These are phyloP conservation scores for Meles meles DNA, from an alignment of 2,113 vertebrate species.

Conservation along the genomic window DNA sequence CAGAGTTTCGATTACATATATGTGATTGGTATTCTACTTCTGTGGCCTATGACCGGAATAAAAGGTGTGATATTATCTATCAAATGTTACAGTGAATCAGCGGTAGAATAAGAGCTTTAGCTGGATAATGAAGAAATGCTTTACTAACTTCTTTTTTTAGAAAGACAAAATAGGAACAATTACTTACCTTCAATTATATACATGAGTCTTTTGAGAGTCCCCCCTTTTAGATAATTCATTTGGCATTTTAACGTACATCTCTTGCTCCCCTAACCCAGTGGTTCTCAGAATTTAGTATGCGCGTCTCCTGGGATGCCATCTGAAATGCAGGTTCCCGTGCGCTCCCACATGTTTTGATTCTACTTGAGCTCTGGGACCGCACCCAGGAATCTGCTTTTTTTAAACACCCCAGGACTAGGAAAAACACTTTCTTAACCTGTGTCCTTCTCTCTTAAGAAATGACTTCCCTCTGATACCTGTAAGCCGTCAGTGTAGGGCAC, in stretches of 20 bases:
- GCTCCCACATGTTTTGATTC: not conserved
- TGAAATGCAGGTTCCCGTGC: not conserved
- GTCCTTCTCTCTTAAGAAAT: not conserved
- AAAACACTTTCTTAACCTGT: not conserved
- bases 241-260: not conserved
- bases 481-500: not conserved
- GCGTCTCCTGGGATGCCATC: not conserved
- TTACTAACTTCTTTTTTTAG: not conserved
- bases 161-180: not conserved
- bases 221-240: not conserved
- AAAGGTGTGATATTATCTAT: not conserved
- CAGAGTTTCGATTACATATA: not conserved
- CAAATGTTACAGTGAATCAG: not conserved
- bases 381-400: not conserved
- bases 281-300: not conserved
- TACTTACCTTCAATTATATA: constrained; percentile 53
- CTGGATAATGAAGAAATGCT: not conserved
- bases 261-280: constrained; percentile 39
- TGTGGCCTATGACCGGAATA: not conserved
- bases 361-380: not conserved
- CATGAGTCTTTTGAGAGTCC: not conserved
- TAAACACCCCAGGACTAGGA: not conserved
- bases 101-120: not conserved
- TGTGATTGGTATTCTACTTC: not conserved
- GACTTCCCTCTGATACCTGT: not conserved